phyloP scores from a whole-genome alignment of 64 coral and sea anemone genomes.

The Platygyra sinensis region DNA sequence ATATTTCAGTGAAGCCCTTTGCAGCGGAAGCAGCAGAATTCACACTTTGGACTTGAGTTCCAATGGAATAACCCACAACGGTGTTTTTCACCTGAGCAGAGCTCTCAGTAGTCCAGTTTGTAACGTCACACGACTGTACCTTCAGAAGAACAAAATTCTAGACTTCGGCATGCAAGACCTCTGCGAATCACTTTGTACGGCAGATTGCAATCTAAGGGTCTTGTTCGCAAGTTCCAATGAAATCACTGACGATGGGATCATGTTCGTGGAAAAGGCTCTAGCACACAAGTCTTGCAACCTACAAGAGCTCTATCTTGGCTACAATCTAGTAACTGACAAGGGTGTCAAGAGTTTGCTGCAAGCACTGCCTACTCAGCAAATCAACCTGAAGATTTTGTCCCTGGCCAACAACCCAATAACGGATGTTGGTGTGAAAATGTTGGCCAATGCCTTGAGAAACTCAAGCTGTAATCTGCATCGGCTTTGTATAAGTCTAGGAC shows the following conservation, averaged over 20 bases:
- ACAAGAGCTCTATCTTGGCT: slow-evolving; percentile 22
- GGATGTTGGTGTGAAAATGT: slow-evolving; percentile 26
- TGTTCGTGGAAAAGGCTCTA: slow-evolving; percentile 22
- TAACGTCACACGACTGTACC: slow-evolving; percentile 13
- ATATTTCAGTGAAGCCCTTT: slow-evolving; percentile 43
- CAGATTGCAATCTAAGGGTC: slow-evolving; percentile 7
- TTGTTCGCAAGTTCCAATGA: slow-evolving; percentile 23
- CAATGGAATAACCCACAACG: slow-evolving; percentile 47
- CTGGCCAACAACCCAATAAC: slow-evolving; percentile 42
- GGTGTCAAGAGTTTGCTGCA: slow-evolving; percentile 32
- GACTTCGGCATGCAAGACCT: slow-evolving; percentile 36
- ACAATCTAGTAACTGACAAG: slow-evolving; percentile 49
- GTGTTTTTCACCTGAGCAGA: slow-evolving; percentile 1
- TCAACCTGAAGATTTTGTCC: slow-evolving; percentile 31
- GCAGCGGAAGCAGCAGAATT: slow-evolving; percentile 34
- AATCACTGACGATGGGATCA: slow-evolving; percentile 41
- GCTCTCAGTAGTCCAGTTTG: slow-evolving; percentile 26
- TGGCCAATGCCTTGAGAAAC: slow-evolving; percentile 36
- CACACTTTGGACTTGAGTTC: slow-evolving; percentile 32
- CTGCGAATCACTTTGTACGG: slow-evolving; percentile 1
- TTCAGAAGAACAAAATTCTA: slow-evolving; percentile 39
- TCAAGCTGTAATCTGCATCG: slow-evolving; percentile 41
- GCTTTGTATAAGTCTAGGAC: slow-evolving; percentile 12
- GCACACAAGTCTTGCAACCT: slow-evolving; percentile 18
- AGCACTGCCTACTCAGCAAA: slow-evolving; percentile 25